Evolutionary conservation across 1,140 invertebrate species (phyloP).

Genomic region (Nylanderia fulva): DNA sequence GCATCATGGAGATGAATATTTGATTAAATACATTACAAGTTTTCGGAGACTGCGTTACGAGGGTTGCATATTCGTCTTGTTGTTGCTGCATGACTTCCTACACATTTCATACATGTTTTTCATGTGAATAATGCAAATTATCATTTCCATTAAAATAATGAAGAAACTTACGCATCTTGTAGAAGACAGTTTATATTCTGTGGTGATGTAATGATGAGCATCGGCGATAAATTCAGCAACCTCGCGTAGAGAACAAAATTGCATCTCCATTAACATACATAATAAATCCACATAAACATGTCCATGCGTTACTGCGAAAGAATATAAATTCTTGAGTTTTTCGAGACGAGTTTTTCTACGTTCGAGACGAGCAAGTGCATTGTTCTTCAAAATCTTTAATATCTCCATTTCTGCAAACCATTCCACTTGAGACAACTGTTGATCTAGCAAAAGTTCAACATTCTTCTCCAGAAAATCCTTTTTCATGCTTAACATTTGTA

Average conservation of each 20-base stretch:
- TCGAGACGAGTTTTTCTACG: constrained; percentile 71
- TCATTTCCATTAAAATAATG: neutral
- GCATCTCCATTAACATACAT: constrained; percentile 80
- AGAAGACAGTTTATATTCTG: constrained; percentile 78
- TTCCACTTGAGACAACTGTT: constrained; percentile 74
- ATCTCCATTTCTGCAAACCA: constrained; percentile 74
- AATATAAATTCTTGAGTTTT: constrained; percentile 77
- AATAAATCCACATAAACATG: constrained; percentile 80
- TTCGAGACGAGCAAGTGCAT: constrained; percentile 71
- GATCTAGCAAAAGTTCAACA: constrained; percentile 73
- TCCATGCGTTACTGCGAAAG: constrained; percentile 78
- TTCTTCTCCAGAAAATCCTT: constrained; percentile 80
- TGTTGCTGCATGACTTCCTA: constrained; percentile 79
- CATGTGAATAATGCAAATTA: constrained; percentile 19
- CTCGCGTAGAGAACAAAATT: constrained; percentile 76
- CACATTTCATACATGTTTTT: constrained; percentile 54
- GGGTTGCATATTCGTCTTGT: constrained; percentile 75
- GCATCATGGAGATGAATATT: constrained; percentile 78
- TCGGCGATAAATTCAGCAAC: constrained; percentile 79
- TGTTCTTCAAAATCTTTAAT: constrained; percentile 74
- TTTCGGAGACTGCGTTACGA: constrained; percentile 61
- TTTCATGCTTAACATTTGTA: constrained; percentile 73
- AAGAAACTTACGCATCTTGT: constrained; percentile 79
- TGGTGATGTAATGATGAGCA: constrained; percentile 78
- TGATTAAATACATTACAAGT: constrained; percentile 78